Conservation (phyloP, 2,797 vertebrate species). For the Paramormyrops hopkinsi region DNA sequence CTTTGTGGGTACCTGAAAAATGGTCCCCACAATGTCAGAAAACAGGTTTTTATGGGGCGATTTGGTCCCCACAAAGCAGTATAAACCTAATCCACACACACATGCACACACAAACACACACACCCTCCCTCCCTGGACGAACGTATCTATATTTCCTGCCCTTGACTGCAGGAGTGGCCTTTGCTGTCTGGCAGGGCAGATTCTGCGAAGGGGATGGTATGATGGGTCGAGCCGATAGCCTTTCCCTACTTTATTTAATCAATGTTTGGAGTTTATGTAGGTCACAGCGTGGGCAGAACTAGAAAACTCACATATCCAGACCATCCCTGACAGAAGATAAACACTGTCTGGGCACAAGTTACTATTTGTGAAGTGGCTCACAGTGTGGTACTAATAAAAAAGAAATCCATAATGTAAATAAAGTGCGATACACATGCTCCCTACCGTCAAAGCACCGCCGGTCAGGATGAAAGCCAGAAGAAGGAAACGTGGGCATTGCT, state of each 20-base stretch:
- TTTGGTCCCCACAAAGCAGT: background rate
- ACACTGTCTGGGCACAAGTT: background rate
- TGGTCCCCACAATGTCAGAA: background rate
- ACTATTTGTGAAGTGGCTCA: background rate
- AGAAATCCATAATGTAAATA: slow-evolving; percentile 14
- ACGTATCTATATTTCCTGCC: background rate
- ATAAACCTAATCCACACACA: background rate
- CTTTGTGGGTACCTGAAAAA: no score
- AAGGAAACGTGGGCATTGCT: background rate
- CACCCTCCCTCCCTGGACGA: background rate
- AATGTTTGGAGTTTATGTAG: slow-evolving; percentile 21
- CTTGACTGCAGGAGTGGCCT: background rate
- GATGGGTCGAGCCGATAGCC: slow-evolving; percentile 27
- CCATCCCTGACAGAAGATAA: background rate
- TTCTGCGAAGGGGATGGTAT: slow-evolving; percentile 25
- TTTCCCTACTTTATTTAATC: slow-evolving; percentile 40
- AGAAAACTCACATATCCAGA: slow-evolving; percentile 46
- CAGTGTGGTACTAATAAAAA: background rate
- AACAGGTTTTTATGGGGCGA: background rate
- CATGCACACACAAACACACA: background rate
- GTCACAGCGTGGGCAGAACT: slow-evolving; percentile 36
- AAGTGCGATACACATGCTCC: background rate
- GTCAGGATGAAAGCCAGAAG: background rate
- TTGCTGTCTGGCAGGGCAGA: slow-evolving; percentile 3
- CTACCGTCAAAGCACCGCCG: background rate